Conservation (phyloP, 2,888 invertebrate species). For the Drosophila demipolita region DNA sequence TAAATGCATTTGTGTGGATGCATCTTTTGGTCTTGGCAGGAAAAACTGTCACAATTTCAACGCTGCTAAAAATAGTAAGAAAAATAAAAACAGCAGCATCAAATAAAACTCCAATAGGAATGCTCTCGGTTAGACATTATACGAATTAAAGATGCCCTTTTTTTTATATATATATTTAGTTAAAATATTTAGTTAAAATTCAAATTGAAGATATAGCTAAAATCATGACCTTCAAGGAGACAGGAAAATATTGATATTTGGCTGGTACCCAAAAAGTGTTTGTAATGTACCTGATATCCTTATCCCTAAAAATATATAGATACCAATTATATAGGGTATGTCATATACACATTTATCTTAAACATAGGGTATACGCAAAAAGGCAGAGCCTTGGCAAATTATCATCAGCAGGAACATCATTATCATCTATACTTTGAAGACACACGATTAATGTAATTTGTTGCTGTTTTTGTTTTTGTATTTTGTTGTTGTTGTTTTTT, state of each 20-base stretch:
- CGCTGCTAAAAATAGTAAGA: constrained; percentile 73
- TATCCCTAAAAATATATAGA: neutral
- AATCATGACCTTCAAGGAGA: neutral
- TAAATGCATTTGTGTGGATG: constrained; percentile 37
- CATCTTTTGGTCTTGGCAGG: constrained; percentile 52
- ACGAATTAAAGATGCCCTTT: constrained; percentile 19
- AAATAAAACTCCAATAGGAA: constrained; percentile 15
- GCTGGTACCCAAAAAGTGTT: neutral
- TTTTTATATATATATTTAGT: neutral
- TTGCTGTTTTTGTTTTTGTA: constrained; percentile 46
- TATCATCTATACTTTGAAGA: constrained; percentile 28
- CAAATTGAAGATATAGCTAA: neutral
- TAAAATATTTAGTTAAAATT: neutral
- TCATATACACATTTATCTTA: no score
- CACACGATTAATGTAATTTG: constrained; percentile 73
- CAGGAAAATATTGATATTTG: neutral
- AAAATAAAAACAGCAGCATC: constrained; percentile 38
- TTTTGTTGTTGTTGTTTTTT: constrained; percentile 38
- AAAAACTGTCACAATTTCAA: constrained; percentile 78
- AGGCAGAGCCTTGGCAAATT: constrained; percentile 43
- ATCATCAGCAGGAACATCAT: constrained; percentile 42
- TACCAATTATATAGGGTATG: neutral
- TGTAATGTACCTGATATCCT: neutral
- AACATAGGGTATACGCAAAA: constrained; percentile 19
- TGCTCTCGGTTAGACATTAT: neutral